A percentile compares a stretch with the other conserved stretches of the same genome.
These are phyloP conservation scores for Cossypha polioptera DNA, from an alignment of 2,797 vertebrate species.

Conservation along the genomic window DNA sequence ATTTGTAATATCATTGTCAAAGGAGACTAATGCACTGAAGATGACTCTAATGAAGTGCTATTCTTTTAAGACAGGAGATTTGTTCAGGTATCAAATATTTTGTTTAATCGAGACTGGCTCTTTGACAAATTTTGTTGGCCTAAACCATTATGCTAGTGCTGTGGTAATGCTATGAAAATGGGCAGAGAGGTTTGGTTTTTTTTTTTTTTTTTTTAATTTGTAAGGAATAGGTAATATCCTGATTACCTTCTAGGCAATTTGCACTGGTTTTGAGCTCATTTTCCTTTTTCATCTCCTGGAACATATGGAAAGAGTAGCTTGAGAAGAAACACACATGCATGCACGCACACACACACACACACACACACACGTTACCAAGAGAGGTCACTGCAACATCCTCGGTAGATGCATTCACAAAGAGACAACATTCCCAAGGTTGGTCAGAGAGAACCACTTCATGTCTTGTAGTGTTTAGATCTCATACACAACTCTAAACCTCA, in stretches of 20 bases:
- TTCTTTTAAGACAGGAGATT: background rate
- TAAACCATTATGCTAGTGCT: background rate
- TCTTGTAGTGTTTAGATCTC: background rate
- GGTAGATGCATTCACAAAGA: background rate
- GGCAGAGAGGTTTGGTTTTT: background rate
- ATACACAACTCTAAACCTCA: background rate
- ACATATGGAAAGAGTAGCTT: background rate
- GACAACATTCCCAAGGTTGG: background rate
- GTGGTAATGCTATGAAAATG: background rate
- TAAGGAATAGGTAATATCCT: background rate
- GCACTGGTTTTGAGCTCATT: background rate
- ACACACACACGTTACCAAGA: background rate
- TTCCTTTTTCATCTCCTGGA: background rate
- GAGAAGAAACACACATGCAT: background rate
- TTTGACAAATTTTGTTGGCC: background rate
- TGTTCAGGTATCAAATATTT: background rate
- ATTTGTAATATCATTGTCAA: background rate
- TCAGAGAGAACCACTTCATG: background rate
- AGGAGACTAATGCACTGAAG: background rate
- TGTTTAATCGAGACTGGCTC: background rate
- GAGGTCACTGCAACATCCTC: conserved; percentile 15
- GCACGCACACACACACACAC: background rate
- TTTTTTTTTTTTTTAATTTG: background rate
- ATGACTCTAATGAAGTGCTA: background rate
- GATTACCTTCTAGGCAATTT: background rate